Conservation (phyloP, 2,113 vertebrate genomes). For the Paratilapia polleni region DNA sequence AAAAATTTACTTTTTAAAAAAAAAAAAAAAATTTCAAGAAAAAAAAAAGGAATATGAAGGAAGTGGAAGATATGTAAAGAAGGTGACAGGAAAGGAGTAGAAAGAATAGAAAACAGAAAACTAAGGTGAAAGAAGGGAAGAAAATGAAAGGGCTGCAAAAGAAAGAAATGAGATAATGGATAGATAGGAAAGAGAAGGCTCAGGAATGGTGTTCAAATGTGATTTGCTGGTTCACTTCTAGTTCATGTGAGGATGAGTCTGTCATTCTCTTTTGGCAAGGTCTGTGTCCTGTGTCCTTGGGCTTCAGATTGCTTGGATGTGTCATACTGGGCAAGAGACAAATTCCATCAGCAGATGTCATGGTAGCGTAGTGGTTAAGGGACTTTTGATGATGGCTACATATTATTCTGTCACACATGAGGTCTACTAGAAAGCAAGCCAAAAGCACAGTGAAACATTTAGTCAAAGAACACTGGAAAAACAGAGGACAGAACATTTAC, state of each 20-base stretch:
- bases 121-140: not conserved
- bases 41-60: too few relatives aligned
- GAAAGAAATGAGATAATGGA: not conserved
- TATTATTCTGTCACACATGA: constrained; percentile 18
- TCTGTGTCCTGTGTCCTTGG: constrained; percentile 39
- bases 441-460: not conserved
- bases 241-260: constrained; percentile 35
- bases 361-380: constrained; percentile 19
- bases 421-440: not conserved
- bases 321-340: constrained; percentile 38
- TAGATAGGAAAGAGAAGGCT: not conserved
- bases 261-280: constrained; percentile 29
- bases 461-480: not conserved
- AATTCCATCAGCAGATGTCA: constrained; percentile 52
- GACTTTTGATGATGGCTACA: constrained; percentile 23
- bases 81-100: not conserved
- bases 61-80: not conserved
- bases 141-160: not conserved
- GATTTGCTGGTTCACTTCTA: constrained; percentile 6
- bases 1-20: too few relatives aligned
- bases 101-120: not conserved
- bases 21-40: too few relatives aligned
- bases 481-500: not conserved
- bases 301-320: constrained; percentile 40
- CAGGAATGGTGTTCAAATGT: not conserved